A percentile compares a stretch with the other conserved stretches of the same genome.
These are phyloP conservation scores for Drosophila phalerata DNA, from an alignment of 2,888 invertebrate species.

Conservation along the genomic window DNA sequence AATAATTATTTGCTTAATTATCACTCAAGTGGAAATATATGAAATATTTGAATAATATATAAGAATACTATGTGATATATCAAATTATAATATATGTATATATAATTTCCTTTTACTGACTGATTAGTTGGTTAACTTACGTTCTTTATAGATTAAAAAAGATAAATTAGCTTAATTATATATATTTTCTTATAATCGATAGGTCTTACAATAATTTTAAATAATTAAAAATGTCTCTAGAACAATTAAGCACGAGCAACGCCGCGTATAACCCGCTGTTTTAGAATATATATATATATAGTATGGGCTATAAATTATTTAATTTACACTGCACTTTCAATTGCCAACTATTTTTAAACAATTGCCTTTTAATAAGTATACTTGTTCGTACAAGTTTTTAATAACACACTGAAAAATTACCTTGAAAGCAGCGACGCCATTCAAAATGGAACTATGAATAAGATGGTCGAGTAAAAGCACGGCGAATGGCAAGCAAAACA, in stretches of 20 bases:
- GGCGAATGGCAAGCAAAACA: constrained; percentile 42
- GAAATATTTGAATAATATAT: constrained; percentile 8
- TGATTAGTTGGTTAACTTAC: neutral
- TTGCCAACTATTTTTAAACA: constrained; percentile 55
- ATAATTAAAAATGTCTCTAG: too few relatives aligned
- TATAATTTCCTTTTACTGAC: neutral
- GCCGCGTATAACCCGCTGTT: neutral
- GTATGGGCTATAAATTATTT: constrained; percentile 2
- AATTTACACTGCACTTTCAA: constrained; percentile 49
- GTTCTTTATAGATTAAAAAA: too few relatives aligned
- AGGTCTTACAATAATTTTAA: too few relatives aligned
- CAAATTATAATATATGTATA: neutral
- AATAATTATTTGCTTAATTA: constrained; percentile 41
- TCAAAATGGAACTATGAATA: constrained; percentile 68
- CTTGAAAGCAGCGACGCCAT: constrained; percentile 69
- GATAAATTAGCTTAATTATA: too few relatives aligned
- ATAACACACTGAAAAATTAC: constrained; percentile 62
- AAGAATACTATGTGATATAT: neutral
- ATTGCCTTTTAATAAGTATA: constrained; percentile 36
- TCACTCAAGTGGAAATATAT: constrained; percentile 12
- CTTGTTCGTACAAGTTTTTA: constrained; percentile 40
- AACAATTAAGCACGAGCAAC: neutral
- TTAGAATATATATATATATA: neutral
- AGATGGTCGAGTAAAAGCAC: constrained; percentile 40
- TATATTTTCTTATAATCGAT: too few relatives aligned